Percentiles rank a stretch among this genome's conserved stretches.
Conservation (phyloP, 2,797 vertebrate species). For the Peromyscus melanophrys region DNA sequence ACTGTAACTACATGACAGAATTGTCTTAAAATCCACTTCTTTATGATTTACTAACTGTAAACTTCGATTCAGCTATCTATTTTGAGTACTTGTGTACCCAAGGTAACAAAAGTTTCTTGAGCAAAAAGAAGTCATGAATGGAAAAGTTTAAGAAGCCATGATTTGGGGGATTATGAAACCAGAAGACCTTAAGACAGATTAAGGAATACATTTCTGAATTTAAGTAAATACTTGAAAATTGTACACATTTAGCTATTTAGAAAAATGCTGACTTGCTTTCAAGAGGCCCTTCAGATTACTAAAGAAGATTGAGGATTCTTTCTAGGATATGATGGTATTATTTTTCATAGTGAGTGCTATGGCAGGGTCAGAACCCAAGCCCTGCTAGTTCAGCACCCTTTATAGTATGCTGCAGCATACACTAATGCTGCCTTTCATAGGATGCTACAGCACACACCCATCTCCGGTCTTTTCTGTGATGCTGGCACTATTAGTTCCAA, state of each 20-base stretch:
- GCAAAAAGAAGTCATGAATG: not conserved
- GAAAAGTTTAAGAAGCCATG: not conserved
- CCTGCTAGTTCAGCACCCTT: not conserved
- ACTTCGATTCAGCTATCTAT: not conserved
- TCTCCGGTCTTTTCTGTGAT: not conserved
- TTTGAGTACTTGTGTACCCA: not conserved
- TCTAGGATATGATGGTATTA: not conserved
- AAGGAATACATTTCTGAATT: slow-evolving; percentile 28
- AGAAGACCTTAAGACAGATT: not conserved
- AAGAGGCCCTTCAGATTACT: not conserved
- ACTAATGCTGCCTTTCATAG: not conserved
- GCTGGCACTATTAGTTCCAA: not conserved
- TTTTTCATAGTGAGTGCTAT: not conserved
- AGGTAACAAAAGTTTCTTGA: not conserved
- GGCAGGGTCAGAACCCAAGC: not conserved
- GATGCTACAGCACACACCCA: not conserved
- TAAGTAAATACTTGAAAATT: slow-evolving; percentile 14
- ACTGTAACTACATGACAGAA: not conserved
- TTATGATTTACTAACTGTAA: not conserved
- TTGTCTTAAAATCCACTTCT: not conserved
- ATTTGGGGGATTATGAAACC: not conserved
- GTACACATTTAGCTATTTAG: not conserved
- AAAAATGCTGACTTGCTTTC: not conserved
- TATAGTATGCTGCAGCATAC: not conserved
- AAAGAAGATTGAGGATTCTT: not conserved